Conservation (phyloP, 2,113 vertebrate species). For the Cettia cetti region DNA sequence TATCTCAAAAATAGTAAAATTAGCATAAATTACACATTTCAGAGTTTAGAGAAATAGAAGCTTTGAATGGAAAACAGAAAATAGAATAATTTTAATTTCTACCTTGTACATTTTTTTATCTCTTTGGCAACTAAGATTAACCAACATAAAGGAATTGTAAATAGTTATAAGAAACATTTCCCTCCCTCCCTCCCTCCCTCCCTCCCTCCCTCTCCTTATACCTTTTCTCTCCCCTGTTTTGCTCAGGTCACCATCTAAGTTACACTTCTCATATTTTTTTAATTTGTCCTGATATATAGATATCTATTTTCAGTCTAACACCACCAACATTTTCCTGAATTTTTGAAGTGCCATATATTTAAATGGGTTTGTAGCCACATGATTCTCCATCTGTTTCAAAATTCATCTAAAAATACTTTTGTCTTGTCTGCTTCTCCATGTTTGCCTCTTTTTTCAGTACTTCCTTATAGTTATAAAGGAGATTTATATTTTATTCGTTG, state of each 20-base stretch:
- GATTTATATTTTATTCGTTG: neutral
- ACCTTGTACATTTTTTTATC: neutral
- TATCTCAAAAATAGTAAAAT: neutral
- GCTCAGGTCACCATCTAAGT: neutral
- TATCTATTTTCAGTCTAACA: conserved; percentile 18
- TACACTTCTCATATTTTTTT: neutral
- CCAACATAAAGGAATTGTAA: neutral
- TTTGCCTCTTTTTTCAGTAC: neutral
- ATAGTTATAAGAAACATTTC: neutral
- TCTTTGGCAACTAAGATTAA: neutral
- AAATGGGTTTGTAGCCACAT: neutral
- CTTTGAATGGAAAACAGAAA: neutral
- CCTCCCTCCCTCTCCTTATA: neutral
- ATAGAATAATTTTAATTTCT: neutral
- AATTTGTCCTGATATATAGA: neutral
- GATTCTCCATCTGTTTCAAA: conserved; percentile 26
- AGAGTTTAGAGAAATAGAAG: neutral
- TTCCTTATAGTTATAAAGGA: neutral
- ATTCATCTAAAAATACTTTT: neutral
- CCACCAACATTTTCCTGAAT: neutral
- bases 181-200: no score
- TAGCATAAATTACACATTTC: neutral
- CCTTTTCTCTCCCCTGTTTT: neutral
- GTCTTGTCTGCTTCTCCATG: neutral
- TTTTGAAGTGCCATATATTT: conserved; percentile 8